Conservation (phyloP, 1,140 invertebrate genomes). For the Drosophila bipectinata region DNA sequence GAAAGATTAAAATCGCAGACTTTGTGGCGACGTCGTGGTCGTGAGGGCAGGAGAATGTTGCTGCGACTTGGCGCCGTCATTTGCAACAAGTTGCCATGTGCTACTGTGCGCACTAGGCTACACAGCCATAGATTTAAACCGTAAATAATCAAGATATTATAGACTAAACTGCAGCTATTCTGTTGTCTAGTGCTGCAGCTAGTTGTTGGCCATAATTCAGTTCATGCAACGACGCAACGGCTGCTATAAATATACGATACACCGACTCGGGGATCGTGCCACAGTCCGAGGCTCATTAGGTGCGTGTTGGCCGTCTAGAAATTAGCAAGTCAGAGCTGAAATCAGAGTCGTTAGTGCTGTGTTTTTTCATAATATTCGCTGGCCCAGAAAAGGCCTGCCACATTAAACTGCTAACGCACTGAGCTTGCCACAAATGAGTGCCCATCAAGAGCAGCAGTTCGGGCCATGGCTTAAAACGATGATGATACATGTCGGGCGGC, state of each 20-base stretch:
- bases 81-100: slow-evolving; percentile 62
- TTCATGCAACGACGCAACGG: slow-evolving; percentile 8
- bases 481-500: slow-evolving; percentile 4
- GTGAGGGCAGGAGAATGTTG: slow-evolving; percentile 41
- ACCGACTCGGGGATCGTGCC: slow-evolving; percentile 38
- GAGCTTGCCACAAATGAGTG: slow-evolving; percentile 29
- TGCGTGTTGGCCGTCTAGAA: slow-evolving; percentile 42
- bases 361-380: slow-evolving; percentile 13
- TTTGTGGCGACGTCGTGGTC: slow-evolving; percentile 53
- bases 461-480: slow-evolving; percentile 1
- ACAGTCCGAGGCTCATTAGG: slow-evolving; percentile 48
- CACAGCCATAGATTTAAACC: not conserved
- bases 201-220: slow-evolving; percentile 67
- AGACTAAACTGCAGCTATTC: not conserved
- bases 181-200: slow-evolving; percentile 16
- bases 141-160: not conserved
- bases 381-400: slow-evolving; percentile 12
- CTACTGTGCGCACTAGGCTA: slow-evolving; percentile 14
- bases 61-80: slow-evolving; percentile 47
- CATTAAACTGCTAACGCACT: slow-evolving; percentile 9
- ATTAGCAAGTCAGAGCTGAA: slow-evolving; percentile 19
- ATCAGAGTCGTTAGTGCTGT: slow-evolving; percentile 25
- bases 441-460: slow-evolving; percentile 22
- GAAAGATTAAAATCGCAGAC: slow-evolving; percentile 76
- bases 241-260: slow-evolving; percentile 59